These are phyloP conservation scores for Pelecanoides urinatrix DNA, from an alignment of 2,113 vertebrate genomes.

Conservation along the genomic window DNA sequence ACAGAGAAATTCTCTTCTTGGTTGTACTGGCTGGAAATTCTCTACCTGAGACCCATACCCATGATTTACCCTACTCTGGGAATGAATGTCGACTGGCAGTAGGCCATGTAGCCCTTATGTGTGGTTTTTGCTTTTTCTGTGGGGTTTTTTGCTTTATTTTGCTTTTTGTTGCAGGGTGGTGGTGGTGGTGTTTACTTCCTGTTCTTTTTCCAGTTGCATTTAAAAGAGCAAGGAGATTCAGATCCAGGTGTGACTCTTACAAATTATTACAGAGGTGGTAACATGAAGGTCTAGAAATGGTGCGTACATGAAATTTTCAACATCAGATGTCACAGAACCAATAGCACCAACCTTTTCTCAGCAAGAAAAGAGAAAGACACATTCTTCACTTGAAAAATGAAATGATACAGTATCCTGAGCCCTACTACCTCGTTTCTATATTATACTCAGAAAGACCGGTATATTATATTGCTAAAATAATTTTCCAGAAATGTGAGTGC, in stretches of 20 bases:
- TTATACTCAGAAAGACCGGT: not conserved
- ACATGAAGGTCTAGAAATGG: not conserved
- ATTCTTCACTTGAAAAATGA: not conserved
- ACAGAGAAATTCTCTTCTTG: not conserved
- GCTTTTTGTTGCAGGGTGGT: fast-evolving
- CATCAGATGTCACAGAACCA: not conserved
- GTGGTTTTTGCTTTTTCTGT: not conserved
- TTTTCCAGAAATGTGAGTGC: not conserved
- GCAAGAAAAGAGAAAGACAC: not conserved
- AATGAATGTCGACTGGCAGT: not conserved
- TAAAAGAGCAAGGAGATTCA: not conserved
- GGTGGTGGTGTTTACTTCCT: not conserved
- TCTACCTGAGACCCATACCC: not conserved
- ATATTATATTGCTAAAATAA: not conserved
- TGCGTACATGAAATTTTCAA: not conserved
- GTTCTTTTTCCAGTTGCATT: not conserved
- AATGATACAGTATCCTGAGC: not conserved
- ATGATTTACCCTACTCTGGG: not conserved
- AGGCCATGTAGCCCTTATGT: too few species aligned
- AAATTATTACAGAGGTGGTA: not conserved
- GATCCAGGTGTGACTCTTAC: not conserved
- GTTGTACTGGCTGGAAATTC: not conserved
- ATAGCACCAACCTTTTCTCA: not conserved
- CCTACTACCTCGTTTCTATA: not conserved
- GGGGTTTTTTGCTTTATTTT: not conserved